Percentiles rank a stretch among this genome's conserved stretches.
Evolutionary conservation across 1,140 invertebrate species (phyloP).

Genomic region (Drosophila persimilis): DNA sequence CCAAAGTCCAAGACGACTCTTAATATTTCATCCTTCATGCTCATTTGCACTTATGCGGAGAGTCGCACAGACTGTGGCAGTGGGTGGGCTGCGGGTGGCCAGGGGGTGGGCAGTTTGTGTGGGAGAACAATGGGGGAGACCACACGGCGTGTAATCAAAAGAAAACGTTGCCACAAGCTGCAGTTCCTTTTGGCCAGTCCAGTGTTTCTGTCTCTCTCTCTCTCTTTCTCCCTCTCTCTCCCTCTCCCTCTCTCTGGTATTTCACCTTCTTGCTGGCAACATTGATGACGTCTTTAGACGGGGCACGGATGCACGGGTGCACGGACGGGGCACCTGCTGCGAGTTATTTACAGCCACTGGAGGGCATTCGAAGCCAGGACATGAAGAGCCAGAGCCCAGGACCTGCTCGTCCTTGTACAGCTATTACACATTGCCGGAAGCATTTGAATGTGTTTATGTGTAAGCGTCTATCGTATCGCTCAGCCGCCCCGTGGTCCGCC

Average conservation of each 20-base stretch:
- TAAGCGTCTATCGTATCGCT: slow-evolving; percentile 60
- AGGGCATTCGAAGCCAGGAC: slow-evolving; percentile 45
- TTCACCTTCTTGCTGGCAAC: slow-evolving; percentile 11
- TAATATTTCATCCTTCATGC: slow-evolving; percentile 81
- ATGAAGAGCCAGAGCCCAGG: neutral
- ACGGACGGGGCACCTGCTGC: slow-evolving; percentile 65
- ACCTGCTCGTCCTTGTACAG: slow-evolving; percentile 54
- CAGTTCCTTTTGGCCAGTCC: slow-evolving; percentile 9
- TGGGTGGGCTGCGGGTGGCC: neutral
- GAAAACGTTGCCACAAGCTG: slow-evolving; percentile 55
- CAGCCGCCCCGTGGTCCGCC: slow-evolving; percentile 17
- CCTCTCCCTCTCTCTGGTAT: neutral
- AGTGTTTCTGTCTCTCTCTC: neutral
- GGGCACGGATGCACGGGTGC: slow-evolving; percentile 8
- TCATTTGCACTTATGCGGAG: slow-evolving; percentile 68
- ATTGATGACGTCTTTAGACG: slow-evolving; percentile 42
- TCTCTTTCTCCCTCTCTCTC: neutral
- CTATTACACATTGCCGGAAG: slow-evolving; percentile 74
- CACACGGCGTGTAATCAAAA: slow-evolving; percentile 61
- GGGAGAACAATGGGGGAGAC: slow-evolving; percentile 36
- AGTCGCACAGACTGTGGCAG: slow-evolving; percentile 10
- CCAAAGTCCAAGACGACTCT: slow-evolving; percentile 53
- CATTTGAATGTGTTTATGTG: slow-evolving; percentile 78
- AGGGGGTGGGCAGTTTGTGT: neutral
- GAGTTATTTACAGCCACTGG: slow-evolving; percentile 78